These are phyloP conservation scores for Xiphophorus birchmanni DNA, from an alignment of 2,797 vertebrate species.

Conservation along the genomic window DNA sequence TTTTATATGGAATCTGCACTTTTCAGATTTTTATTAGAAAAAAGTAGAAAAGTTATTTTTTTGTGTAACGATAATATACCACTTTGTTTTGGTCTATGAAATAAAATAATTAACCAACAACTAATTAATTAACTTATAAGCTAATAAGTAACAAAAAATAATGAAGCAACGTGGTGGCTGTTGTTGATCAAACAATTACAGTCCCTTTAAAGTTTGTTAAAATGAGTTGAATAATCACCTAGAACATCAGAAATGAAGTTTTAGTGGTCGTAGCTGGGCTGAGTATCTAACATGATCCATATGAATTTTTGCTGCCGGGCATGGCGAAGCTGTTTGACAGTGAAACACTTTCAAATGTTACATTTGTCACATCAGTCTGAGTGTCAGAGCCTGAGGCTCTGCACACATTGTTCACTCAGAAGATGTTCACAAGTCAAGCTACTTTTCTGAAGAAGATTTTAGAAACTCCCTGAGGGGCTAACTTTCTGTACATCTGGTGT, in stretches of 20 bases:
- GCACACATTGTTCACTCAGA: constrained; percentile 18
- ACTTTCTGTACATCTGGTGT: constrained; percentile 10
- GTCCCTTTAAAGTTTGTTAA: background rate
- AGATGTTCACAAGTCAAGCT: constrained; percentile 32
- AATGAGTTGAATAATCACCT: background rate
- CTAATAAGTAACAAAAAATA: background rate
- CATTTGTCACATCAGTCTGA: constrained; percentile 17
- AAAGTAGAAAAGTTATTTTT: background rate
- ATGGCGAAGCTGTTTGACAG: constrained; percentile 16
- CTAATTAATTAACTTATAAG: background rate
- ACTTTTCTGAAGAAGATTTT: constrained; percentile 18
- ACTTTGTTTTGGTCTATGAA: background rate
- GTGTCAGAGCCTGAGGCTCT: constrained; percentile 20
- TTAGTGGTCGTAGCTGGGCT: background rate
- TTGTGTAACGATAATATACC: background rate
- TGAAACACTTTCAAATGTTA: constrained; percentile 25
- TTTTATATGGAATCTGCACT: background rate
- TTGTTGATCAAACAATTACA: background rate
- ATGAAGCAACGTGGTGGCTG: background rate
- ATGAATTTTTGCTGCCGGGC: constrained; percentile 11
- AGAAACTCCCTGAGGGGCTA: constrained; percentile 10
- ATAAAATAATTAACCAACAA: background rate
- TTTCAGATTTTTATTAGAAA: background rate
- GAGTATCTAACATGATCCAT: background rate
- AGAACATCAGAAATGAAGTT: background rate